A percentile compares a stretch with the other conserved stretches of the same genome.
These are phyloP conservation scores for Brachionus koreanus DNA, from an alignment of 1,140 invertebrate genomes.

Conservation along the genomic window DNA sequence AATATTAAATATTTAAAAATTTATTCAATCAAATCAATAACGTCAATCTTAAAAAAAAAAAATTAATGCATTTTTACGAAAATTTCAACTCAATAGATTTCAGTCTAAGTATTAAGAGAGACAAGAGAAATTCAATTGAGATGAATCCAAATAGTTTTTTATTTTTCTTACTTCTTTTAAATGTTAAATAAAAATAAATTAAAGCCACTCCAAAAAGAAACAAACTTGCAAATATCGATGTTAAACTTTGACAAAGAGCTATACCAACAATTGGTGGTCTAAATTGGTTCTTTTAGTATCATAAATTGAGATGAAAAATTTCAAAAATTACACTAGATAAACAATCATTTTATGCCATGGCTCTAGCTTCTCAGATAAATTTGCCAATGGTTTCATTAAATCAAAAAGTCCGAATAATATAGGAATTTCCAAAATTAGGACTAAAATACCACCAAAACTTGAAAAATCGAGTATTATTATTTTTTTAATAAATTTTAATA, in stretches of 20 bases:
- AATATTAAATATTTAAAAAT: background rate
- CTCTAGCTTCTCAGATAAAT: background rate
- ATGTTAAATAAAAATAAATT: constrained; percentile 11
- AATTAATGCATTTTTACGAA: background rate
- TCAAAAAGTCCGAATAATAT: constrained; percentile 19
- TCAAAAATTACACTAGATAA: constrained; percentile 3
- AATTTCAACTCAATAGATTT: background rate
- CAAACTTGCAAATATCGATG: background rate
- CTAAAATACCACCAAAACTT: background rate
- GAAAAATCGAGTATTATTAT: background rate
- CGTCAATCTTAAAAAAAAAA: background rate
- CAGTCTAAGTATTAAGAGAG: no score
- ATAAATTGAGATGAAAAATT: background rate
- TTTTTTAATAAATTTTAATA: background rate
- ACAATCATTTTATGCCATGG: constrained; percentile 4
- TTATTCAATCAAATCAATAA: background rate
- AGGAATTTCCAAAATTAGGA: background rate
- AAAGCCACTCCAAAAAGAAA: background rate
- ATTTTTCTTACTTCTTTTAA: background rate
- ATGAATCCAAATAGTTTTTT: background rate
- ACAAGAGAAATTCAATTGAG: background rate
- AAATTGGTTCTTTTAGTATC: background rate
- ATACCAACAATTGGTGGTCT: background rate
- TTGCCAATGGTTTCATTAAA: background rate
- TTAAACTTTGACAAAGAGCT: background rate